Evolutionary conservation across 2,888 invertebrate genomes (phyloP).

Genomic region (Apantesis nais): DNA sequence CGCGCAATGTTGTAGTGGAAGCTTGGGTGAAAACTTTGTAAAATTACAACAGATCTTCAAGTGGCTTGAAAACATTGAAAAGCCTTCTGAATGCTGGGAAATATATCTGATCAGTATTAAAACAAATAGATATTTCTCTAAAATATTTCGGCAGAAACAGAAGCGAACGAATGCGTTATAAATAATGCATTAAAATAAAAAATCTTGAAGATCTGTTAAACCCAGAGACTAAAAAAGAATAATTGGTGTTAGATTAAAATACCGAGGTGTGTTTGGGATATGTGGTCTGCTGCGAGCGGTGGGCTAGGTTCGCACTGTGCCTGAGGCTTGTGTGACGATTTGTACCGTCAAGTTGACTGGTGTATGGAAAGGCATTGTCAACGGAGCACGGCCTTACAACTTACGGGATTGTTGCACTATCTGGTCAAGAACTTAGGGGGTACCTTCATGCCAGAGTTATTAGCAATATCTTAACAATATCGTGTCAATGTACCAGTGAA

Average conservation of each 20-base stretch:
- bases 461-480: background rate
- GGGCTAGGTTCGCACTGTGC: constrained; percentile 60
- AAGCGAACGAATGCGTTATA: background rate
- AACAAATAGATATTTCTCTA: constrained; percentile 4
- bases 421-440: background rate
- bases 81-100: constrained; percentile 20
- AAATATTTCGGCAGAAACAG: background rate
- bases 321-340: constrained; percentile 49
- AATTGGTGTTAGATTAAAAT: constrained; percentile 77
- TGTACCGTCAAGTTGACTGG: constrained; percentile 43
- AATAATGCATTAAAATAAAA: constrained; percentile 19
- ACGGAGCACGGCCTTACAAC: constrained; percentile 15
- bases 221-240: constrained; percentile 56
- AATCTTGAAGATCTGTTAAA: constrained; percentile 59
- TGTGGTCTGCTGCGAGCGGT: constrained; percentile 75
- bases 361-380: constrained; percentile 31
- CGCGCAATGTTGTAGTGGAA: constrained; percentile 74
- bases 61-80: constrained; percentile 25
- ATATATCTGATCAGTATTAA: constrained; percentile 29
- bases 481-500: background rate
- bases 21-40: constrained; percentile 57
- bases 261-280: constrained; percentile 81
- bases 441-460: background rate
- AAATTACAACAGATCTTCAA: constrained; percentile 57
- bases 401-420: background rate